Percentiles rank a stretch among this genome's conserved stretches.
phyloP scores from a whole-genome alignment of 2,113 vertebrate genomes.

The Rhynchomys soricoides region DNA sequence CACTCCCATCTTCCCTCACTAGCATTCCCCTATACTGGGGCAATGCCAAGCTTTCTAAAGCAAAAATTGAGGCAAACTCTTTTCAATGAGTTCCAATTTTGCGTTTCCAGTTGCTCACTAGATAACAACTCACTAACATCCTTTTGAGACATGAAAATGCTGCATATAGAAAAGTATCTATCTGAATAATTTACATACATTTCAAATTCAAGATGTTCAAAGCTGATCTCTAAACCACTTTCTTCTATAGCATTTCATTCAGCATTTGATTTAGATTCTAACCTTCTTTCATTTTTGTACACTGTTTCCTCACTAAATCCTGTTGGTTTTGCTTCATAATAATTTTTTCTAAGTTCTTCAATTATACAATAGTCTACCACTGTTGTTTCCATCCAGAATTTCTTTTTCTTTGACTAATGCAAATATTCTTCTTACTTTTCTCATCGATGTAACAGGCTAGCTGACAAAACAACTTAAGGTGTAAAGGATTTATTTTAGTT shows the following conservation, averaged over 20 bases:
- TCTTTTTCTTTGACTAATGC: neutral
- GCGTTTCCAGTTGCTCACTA: neutral
- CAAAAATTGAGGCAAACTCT: neutral
- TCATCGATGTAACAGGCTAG: neutral
- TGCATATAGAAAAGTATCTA: neutral
- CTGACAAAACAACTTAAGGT: neutral
- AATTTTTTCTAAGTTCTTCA: neutral
- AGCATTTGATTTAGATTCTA: neutral
- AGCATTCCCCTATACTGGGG: no score
- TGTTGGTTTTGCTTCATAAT: neutral
- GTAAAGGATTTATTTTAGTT: neutral
- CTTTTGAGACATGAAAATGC: neutral
- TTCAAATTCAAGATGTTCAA: neutral
- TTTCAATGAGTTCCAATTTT: neutral
- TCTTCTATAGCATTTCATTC: neutral
- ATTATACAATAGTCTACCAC: neutral
- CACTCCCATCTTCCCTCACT: no score
- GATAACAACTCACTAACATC: neutral
- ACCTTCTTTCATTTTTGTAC: neutral
- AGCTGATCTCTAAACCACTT: neutral
- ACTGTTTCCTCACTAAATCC: neutral
- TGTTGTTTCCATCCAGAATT: neutral
- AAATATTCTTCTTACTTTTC: neutral
- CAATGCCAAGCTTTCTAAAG: neutral
- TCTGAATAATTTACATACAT: neutral